Evolutionary conservation across 2,888 invertebrate species (phyloP).

Genomic region (Tanypteryx hageni): DNA sequence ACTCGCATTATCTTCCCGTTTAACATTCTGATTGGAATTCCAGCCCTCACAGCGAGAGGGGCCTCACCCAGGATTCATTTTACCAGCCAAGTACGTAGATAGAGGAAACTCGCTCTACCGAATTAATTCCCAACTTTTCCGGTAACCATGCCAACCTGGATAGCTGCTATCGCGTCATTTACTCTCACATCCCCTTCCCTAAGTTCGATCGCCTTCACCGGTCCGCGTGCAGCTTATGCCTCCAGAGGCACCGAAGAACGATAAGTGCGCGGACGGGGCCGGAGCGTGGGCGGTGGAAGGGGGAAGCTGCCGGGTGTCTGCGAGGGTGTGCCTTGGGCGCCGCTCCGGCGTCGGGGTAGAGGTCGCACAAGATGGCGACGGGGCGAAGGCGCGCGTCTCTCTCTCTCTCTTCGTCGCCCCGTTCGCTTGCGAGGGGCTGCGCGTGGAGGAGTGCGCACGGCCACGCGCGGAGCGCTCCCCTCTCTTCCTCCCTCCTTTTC

Average conservation of each 20-base stretch:
- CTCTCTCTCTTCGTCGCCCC: background rate
- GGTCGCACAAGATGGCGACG: slow-evolving; percentile 47
- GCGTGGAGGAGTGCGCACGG: slow-evolving; percentile 34
- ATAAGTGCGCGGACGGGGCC: background rate
- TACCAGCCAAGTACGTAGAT: too few species aligned
- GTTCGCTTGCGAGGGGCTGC: slow-evolving; percentile 33
- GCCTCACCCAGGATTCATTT: too few species aligned
- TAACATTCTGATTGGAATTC: too few species aligned
- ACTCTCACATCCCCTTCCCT: too few species aligned
- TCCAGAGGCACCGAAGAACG: background rate
- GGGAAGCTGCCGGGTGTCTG: background rate
- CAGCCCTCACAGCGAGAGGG: too few species aligned
- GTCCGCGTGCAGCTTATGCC: background rate
- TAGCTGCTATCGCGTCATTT: too few species aligned
- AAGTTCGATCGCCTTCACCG: background rate
- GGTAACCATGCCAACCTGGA: too few species aligned
- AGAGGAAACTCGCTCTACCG: too few species aligned
- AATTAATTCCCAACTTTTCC: too few species aligned
- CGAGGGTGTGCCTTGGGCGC: background rate
- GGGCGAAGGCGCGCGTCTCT: slow-evolving; percentile 40
- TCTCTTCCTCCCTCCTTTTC: background rate
- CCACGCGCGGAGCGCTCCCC: background rate
- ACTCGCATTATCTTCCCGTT: too few species aligned
- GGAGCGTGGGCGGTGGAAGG: background rate
- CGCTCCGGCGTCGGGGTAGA: background rate